Evolutionary conservation across 2,113 vertebrate species (phyloP).

Genomic region (Chloroceryle aenea): DNA sequence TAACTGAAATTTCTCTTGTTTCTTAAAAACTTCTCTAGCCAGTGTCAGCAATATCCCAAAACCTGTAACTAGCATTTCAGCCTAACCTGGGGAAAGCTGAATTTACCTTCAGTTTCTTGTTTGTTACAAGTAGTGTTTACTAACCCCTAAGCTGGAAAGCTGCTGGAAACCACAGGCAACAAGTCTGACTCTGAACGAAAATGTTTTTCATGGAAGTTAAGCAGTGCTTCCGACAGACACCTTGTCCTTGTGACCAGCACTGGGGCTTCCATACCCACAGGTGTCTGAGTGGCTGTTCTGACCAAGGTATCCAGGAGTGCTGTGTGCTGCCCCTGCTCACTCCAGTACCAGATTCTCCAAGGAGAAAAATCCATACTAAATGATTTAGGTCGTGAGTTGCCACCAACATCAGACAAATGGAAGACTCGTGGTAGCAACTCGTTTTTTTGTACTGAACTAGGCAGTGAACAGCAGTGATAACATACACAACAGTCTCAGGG

Average conservation of each 20-base stretch:
- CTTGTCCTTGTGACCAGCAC: not conserved
- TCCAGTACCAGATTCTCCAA: not conserved
- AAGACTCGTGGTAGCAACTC: not conserved
- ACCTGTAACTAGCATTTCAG: too few species aligned
- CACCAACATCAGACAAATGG: too few species aligned
- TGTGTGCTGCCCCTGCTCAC: not conserved
- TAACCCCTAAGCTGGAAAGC: not conserved
- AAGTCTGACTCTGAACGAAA: accelerated
- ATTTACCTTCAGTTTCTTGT: too few species aligned
- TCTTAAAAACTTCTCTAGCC: not conserved
- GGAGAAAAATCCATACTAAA: not conserved
- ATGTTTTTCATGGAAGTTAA: accelerated
- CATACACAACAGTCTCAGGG: not conserved
- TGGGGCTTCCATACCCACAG: not conserved
- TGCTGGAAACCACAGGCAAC: not conserved
- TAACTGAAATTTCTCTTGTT: not conserved
- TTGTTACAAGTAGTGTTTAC: not conserved
- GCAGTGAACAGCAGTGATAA: not conserved
- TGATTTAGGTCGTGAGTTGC: not conserved
- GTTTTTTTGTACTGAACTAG: not conserved
- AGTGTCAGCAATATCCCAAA: not conserved
- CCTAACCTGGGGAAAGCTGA: too few species aligned
- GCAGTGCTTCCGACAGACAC: not conserved
- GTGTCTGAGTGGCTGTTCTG: not conserved
- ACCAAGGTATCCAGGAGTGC: accelerated